Percentiles rank a stretch among this genome's conserved stretches.
These are phyloP conservation scores for Notolabrus celidotus DNA, from an alignment of 2,797 vertebrate genomes.

Conservation along the genomic window DNA sequence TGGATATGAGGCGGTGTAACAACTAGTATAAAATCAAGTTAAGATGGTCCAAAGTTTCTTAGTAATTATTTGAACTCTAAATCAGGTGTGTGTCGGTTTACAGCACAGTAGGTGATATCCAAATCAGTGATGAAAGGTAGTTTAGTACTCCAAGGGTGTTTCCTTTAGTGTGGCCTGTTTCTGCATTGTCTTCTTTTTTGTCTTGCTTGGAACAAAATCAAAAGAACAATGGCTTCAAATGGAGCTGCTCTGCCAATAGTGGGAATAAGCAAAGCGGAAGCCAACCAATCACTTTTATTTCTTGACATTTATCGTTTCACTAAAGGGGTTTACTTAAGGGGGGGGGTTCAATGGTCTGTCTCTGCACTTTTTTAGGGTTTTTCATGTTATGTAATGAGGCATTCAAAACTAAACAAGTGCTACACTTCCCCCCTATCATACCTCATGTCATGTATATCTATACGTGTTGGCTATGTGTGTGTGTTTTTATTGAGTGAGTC, in stretches of 20 bases:
- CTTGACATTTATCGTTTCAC: background rate
- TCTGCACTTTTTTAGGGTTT: background rate
- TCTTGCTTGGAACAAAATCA: constrained; percentile 40
- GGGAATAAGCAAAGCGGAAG: background rate
- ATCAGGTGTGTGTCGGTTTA: background rate
- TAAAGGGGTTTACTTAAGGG: background rate
- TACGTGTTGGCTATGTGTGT: background rate
- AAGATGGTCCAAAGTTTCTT: background rate
- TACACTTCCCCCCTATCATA: background rate
- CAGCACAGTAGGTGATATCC: background rate
- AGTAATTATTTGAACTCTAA: background rate
- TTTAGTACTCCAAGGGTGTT: background rate
- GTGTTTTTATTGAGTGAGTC: background rate
- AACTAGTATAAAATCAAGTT: background rate
- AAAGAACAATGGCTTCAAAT: constrained; percentile 51
- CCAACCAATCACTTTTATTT: background rate
- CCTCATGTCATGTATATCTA: background rate
- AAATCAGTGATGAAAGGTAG: constrained; percentile 14
- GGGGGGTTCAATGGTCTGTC: background rate
- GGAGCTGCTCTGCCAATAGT: constrained; percentile 40
- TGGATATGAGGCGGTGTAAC: background rate
- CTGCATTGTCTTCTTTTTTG: constrained; percentile 15
- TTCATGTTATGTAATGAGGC: background rate
- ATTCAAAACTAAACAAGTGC: background rate
- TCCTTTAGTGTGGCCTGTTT: background rate